phyloP scores from a whole-genome alignment of 1,140 invertebrate species.

The Leptoteleia sp. region DNA sequence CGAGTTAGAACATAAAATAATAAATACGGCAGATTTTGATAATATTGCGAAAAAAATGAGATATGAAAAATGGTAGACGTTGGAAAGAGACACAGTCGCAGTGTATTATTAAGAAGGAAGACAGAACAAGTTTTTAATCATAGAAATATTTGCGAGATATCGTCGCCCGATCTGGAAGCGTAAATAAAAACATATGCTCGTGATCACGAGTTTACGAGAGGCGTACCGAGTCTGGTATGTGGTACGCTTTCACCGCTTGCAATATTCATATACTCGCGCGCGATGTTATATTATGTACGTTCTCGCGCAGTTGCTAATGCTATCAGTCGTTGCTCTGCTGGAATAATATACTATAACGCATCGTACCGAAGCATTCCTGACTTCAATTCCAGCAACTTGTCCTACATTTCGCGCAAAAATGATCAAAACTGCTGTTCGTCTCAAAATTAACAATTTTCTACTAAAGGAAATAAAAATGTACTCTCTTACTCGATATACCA shows the following conservation, averaged over 20 bases:
- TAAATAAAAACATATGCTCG: conserved; percentile 64
- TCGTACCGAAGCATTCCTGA: neutral
- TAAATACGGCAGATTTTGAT: too few relatives aligned
- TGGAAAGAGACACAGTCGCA: conserved; percentile 1
- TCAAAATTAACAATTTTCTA: too few relatives aligned
- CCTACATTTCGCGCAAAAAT: too few relatives aligned
- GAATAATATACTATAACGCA: conserved; percentile 23
- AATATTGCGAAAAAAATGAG: conserved; percentile 4
- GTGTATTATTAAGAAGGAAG: too few relatives aligned
- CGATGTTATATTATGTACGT: conserved; percentile 57
- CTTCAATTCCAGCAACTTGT: neutral
- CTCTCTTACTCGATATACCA: too few relatives aligned
- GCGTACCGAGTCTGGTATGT: conserved; percentile 73
- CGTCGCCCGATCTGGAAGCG: conserved; percentile 48
- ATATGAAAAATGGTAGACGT: neutral
- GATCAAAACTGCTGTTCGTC: too few relatives aligned
- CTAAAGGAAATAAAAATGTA: too few relatives aligned
- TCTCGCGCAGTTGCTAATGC: conserved; percentile 41
- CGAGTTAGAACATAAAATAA: too few relatives aligned
- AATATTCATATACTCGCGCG: conserved; percentile 71
- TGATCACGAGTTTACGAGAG: conserved; percentile 64
- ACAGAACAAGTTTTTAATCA: conserved; percentile 54
- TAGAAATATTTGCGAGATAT: conserved; percentile 55
- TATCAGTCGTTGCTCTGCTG: conserved; percentile 32
- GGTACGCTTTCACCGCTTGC: conserved; percentile 77